These are phyloP conservation scores for Larimichthys crocea DNA, from an alignment of 2,113 vertebrate species.

Conservation along the genomic window DNA sequence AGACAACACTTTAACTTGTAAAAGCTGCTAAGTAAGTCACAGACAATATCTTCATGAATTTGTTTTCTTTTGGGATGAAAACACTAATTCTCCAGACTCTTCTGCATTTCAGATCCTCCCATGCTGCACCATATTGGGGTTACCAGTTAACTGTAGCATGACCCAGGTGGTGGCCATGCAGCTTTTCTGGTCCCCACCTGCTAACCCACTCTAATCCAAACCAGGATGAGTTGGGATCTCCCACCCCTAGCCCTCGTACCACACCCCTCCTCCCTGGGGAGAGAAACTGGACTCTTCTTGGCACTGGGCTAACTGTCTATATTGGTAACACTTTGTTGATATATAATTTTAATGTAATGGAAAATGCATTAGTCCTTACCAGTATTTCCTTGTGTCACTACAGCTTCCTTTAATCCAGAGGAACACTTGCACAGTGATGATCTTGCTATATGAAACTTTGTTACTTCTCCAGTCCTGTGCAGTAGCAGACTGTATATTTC, in stretches of 20 bases:
- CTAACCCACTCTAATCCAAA: conserved; percentile 38
- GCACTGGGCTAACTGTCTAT: conserved; percentile 59
- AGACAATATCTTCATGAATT: background rate
- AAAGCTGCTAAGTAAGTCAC: background rate
- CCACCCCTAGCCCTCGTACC: too few species aligned
- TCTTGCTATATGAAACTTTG: conserved; percentile 33
- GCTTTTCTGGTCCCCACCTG: conserved; percentile 42
- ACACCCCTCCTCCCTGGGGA: conserved; percentile 8
- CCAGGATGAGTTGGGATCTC: conserved; percentile 46
- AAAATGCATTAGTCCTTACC: conserved; percentile 56
- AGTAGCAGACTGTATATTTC: conserved; percentile 32
- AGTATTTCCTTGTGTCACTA: conserved; percentile 34
- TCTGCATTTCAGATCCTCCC: conserved; percentile 74
- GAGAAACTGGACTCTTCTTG: conserved; percentile 36
- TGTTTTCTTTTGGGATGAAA: conserved; percentile 12
- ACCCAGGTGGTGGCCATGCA: conserved; percentile 47
- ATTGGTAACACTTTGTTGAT: conserved; percentile 72
- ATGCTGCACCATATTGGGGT: conserved; percentile 62
- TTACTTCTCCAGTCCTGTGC: conserved; percentile 40
- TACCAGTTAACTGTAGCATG: conserved; percentile 60
- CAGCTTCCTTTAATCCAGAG: conserved; percentile 37
- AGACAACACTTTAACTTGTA: background rate
- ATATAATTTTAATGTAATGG: conserved; percentile 73
- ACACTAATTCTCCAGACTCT: background rate
- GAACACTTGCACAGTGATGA: conserved; percentile 24